phyloP scores from a whole-genome alignment of 2,113 vertebrate species.

The Poecilia latipinna region DNA sequence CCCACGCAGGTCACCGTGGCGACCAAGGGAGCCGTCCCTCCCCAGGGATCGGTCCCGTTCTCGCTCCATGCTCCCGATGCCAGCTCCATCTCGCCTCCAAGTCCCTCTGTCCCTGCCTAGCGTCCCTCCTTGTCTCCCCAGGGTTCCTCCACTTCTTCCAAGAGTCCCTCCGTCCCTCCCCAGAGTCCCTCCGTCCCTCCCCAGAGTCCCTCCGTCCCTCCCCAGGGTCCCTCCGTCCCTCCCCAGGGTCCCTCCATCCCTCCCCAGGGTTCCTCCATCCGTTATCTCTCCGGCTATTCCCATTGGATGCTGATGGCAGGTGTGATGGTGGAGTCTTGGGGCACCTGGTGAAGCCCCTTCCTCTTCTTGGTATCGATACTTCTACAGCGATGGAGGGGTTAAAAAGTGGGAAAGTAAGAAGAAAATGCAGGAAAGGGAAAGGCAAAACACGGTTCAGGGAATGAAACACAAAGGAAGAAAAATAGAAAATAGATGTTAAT shows the following conservation, averaged over 20 bases:
- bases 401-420: background rate
- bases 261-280: slow-evolving; percentile 48
- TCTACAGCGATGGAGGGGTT: slow-evolving; percentile 45
- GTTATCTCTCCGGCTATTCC: slow-evolving; percentile 62
- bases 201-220: slow-evolving; percentile 9
- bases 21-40: slow-evolving; percentile 59
- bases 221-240: slow-evolving; percentile 18
- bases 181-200: slow-evolving; percentile 13
- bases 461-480: background rate
- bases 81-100: slow-evolving; percentile 49
- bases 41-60: slow-evolving; percentile 51
- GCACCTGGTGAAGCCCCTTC: slow-evolving; percentile 71
- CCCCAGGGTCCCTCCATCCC: slow-evolving; percentile 15
- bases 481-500: slow-evolving; percentile 42
- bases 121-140: slow-evolving; percentile 18
- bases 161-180: slow-evolving; percentile 19
- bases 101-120: slow-evolving; percentile 23
- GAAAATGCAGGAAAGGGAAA: slow-evolving; percentile 2
- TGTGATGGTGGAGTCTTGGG: slow-evolving; percentile 69
- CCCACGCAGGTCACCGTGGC: slow-evolving; percentile 79
- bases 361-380: slow-evolving; percentile 75
- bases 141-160: slow-evolving; percentile 11
- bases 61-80: slow-evolving; percentile 39
- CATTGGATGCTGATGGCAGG: slow-evolving; percentile 70
- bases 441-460: slow-evolving; percentile 8